Evolutionary conservation across 2,113 vertebrate genomes (phyloP).

Genomic region (Oxygymnocypris stewartii): DNA sequence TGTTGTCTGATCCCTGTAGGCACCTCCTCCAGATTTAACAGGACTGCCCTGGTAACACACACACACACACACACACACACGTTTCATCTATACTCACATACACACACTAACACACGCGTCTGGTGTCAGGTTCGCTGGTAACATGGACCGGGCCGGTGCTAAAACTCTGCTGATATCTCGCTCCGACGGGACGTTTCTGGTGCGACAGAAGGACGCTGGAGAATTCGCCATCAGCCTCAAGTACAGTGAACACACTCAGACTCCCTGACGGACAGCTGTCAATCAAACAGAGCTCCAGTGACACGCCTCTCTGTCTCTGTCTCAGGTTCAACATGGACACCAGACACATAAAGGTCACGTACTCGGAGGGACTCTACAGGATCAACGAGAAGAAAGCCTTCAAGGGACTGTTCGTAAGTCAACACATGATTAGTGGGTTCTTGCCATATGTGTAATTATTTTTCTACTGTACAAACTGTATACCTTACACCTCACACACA

Average conservation of each 20-base stretch:
- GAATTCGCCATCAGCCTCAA: slow-evolving; percentile 95
- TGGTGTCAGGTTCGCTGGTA: slow-evolving; percentile 82
- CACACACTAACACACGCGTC: background rate
- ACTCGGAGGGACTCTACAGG: slow-evolving; percentile 82
- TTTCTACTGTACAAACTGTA: too few species aligned
- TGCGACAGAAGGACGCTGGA: slow-evolving; percentile 86
- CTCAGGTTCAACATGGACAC: slow-evolving; percentile 85
- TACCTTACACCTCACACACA: too few species aligned
- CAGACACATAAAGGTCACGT: slow-evolving; percentile 90
- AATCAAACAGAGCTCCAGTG: background rate
- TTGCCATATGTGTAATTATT: too few species aligned
- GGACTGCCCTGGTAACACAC: slow-evolving; percentile 67
- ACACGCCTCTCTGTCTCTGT: background rate
- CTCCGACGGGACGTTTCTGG: slow-evolving; percentile 88
- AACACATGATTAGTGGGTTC: too few species aligned
- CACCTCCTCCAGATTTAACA: slow-evolving; percentile 65
- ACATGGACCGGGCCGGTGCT: slow-evolving; percentile 83
- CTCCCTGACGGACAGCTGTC: slow-evolving; percentile 34
- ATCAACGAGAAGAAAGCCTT: slow-evolving; percentile 93
- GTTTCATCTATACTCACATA: background rate
- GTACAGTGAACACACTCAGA: slow-evolving; percentile 68
- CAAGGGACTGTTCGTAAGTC: slow-evolving; percentile 82
- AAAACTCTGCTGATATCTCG: slow-evolving; percentile 79
- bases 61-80: slow-evolving; percentile 13
- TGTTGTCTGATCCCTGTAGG: slow-evolving; percentile 62